Evolutionary conservation across 2,888 invertebrate genomes (phyloP).

Genomic region (Nemotelus nigrinus): DNA sequence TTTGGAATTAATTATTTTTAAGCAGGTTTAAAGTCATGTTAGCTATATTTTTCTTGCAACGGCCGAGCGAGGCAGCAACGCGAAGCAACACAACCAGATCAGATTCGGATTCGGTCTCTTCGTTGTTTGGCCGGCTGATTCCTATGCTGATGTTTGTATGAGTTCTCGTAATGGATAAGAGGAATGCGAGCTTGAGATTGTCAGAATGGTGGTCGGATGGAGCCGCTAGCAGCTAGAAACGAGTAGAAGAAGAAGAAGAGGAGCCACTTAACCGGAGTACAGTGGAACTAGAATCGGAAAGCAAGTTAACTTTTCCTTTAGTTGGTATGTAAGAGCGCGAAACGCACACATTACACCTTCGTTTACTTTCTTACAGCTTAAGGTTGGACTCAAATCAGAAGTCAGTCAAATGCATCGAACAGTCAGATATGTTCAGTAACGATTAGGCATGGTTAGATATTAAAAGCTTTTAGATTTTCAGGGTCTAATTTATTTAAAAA

Average conservation of each 20-base stretch:
- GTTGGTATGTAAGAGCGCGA: neutral
- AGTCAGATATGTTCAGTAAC: too few relatives aligned
- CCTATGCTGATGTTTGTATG: neutral
- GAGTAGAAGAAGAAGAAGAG: neutral
- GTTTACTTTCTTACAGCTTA: neutral
- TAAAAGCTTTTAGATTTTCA: too few relatives aligned
- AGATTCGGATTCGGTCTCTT: neutral
- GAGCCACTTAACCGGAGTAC: neutral
- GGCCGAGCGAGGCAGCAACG: neutral
- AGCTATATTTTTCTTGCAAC: slow-evolving; percentile 28
- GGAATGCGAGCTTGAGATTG: too few relatives aligned
- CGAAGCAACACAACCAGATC: neutral
- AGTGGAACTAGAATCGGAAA: neutral
- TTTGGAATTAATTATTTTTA: slow-evolving; percentile 40
- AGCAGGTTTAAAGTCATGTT: slow-evolving; percentile 39
- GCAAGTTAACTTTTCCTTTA: neutral
- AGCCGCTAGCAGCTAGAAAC: neutral
- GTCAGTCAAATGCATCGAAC: too few relatives aligned
- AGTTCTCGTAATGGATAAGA: too few relatives aligned
- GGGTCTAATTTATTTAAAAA: too few relatives aligned
- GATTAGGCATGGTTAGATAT: too few relatives aligned
- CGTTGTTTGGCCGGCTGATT: neutral
- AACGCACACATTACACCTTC: neutral
- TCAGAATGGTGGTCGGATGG: neutral
- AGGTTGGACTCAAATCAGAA: too few relatives aligned